phyloP scores from a whole-genome alignment of 2,113 vertebrate genomes.

The Lichenostomus cassidix region DNA sequence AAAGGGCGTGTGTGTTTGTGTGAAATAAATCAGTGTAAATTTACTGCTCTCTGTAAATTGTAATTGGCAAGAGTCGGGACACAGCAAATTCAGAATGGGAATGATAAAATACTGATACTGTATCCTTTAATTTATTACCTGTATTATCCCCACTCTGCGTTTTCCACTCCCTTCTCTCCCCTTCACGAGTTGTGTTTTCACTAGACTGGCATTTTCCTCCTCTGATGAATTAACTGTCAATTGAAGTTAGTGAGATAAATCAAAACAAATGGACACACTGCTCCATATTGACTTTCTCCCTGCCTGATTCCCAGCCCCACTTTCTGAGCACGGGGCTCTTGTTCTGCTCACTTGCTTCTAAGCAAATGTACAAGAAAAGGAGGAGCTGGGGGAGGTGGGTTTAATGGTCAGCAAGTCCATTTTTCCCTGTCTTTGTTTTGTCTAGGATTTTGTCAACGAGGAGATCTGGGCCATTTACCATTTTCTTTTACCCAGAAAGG shows the following conservation, averaged over 20 bases:
- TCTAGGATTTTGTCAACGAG: neutral
- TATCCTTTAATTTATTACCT: constrained; percentile 72
- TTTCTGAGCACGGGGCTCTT: constrained; percentile 71
- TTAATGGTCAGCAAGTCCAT: neutral
- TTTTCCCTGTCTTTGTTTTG: neutral
- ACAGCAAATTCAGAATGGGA: neutral
- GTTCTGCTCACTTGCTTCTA: constrained; percentile 51
- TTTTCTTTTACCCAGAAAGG: neutral
- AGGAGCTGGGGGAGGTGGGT: neutral
- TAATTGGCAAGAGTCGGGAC: constrained; percentile 18
- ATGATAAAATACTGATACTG: constrained; percentile 48
- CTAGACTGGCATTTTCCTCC: constrained; percentile 69
- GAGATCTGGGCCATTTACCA: neutral
- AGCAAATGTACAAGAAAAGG: neutral
- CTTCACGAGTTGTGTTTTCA: constrained; percentile 48
- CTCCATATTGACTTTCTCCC: constrained; percentile 76
- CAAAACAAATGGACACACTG: constrained; percentile 81
- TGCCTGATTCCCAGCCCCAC: constrained; percentile 77
- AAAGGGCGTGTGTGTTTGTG: neutral
- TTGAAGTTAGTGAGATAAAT: constrained; percentile 82
- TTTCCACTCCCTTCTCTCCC: constrained; percentile 17
- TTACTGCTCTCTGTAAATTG: neutral
- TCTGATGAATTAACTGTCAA: constrained; percentile 79
- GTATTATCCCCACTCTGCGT: constrained; percentile 33
- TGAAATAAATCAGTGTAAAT: neutral